Conservation (phyloP, 2,113 vertebrate species). For the Notothenia coriiceps region DNA sequence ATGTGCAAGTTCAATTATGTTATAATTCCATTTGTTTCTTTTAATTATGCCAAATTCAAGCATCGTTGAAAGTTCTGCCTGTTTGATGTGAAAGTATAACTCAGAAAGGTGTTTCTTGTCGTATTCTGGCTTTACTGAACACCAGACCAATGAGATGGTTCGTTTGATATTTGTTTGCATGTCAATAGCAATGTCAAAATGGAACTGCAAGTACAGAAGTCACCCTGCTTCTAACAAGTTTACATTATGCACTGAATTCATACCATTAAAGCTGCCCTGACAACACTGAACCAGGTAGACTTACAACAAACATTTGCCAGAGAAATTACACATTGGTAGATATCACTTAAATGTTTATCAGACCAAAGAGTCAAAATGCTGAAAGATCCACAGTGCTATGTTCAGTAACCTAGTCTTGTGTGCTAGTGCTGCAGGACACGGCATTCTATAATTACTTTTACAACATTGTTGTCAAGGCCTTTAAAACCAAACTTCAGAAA, state of each 20-base stretch:
- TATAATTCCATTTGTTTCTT: too few relatives aligned
- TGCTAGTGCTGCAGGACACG: slow-evolving; percentile 29
- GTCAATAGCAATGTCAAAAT: not conserved
- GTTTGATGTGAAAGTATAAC: too few relatives aligned
- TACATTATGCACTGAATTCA: not conserved
- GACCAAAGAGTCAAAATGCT: not conserved
- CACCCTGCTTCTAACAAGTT: not conserved
- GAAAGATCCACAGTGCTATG: not conserved
- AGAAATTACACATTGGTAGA: not conserved
- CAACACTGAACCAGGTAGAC: not conserved
- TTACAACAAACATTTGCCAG: not conserved
- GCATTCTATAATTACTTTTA: slow-evolving; percentile 17
- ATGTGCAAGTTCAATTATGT: too few relatives aligned
- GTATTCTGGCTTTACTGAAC: not conserved
- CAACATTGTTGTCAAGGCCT: slow-evolving; percentile 26
- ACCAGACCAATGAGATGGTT: too few relatives aligned
- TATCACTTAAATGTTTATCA: not conserved
- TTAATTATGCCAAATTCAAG: too few relatives aligned
- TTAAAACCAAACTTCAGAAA: slow-evolving; percentile 1
- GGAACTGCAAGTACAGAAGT: not conserved
- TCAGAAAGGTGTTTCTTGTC: too few relatives aligned
- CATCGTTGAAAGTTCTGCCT: too few relatives aligned
- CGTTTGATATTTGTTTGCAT: not conserved
- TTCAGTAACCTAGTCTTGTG: slow-evolving; percentile 27
- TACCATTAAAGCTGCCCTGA: not conserved